Evolutionary conservation across 2,888 invertebrate species (phyloP).

Genomic region (Mimumesa dahlbomi): DNA sequence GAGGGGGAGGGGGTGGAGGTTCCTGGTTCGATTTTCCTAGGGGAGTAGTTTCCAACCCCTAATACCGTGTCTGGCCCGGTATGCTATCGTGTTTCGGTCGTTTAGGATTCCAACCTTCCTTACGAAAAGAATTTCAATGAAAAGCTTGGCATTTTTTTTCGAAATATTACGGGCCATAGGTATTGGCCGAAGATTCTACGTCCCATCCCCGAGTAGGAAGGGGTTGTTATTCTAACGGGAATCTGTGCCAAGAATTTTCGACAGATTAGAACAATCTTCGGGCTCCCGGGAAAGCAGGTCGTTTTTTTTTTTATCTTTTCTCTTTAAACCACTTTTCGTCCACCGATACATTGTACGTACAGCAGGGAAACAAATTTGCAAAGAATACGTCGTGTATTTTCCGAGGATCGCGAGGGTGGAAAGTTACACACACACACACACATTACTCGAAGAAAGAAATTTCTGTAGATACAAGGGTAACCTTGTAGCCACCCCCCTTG

Average conservation of each 20-base stretch:
- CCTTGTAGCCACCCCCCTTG: neutral
- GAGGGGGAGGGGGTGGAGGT: too few relatives aligned
- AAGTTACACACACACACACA: neutral
- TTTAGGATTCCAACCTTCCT: neutral
- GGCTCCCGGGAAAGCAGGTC: neutral
- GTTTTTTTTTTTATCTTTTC: neutral
- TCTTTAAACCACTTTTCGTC: too few relatives aligned
- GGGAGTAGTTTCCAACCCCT: conserved; percentile 3
- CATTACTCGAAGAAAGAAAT: neutral
- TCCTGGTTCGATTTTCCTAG: conserved; percentile 53
- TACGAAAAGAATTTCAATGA: conserved; percentile 33
- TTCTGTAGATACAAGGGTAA: neutral
- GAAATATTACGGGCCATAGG: conserved; percentile 15
- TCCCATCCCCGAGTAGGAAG: neutral
- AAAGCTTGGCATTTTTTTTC: conserved; percentile 37
- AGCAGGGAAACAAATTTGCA: too few relatives aligned
- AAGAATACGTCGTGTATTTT: neutral
- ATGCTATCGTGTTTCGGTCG: conserved; percentile 14
- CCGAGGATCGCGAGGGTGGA: neutral
- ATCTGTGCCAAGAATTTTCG: conserved; percentile 43
- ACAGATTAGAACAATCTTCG: conserved; percentile 28
- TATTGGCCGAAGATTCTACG: neutral
- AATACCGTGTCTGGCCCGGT: conserved; percentile 1
- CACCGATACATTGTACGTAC: too few relatives aligned
- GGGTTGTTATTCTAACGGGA: conserved; percentile 12